Base-by-base conservation (phyloP, 2,888 invertebrate species). In the Beris chalybata region DNA sequence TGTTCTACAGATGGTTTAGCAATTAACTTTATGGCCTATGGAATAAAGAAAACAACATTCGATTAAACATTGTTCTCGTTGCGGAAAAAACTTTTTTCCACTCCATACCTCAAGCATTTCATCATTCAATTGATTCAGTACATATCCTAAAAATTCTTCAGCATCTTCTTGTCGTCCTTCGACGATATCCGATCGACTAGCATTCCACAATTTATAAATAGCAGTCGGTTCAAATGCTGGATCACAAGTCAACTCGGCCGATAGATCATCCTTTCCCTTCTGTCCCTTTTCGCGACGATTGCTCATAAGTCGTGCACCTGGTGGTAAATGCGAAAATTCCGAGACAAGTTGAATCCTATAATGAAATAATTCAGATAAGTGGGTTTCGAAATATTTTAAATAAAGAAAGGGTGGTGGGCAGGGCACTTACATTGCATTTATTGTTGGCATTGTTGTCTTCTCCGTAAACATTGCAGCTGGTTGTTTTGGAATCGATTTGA, bases 81-180 rank as follows among this genome's bases (percentile, higher is more conserved):
- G 4, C 50, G 43, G 48, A 65, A 48, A 65, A 66, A 32, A 52
- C 70, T n/a, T 4, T 2, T 65, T 61, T 67, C 67, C 79, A 38
- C 38, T 38, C 7, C 5, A 38, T 74, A 93, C 91, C 85, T 95
- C 93, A 3, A 94, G 85, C 95, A 97, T 96, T 83, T 98, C 97
- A 80, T 97, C 97, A 77, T 97, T 96, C 65, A 97, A 86, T 31
- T 93, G 93, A 82, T 97, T 97, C 30, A 98, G 85, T 70, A 97
- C 85, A 78, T 92, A 94, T 6, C 95, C 92, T 2, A 97, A 85
- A 82, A 97, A 97, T 79, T 98, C 97, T 80, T 98, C 97, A 0
- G 97, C 97, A 82, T 98, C 97, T 78, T 97, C 97, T 79, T 97
- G 97, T 22, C 93, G 85, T 0, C 95, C 97, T 78, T 94, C 93